Base-by-base conservation (phyloP, 2,888 invertebrate species). In the Limnephilus lunatus region DNA sequence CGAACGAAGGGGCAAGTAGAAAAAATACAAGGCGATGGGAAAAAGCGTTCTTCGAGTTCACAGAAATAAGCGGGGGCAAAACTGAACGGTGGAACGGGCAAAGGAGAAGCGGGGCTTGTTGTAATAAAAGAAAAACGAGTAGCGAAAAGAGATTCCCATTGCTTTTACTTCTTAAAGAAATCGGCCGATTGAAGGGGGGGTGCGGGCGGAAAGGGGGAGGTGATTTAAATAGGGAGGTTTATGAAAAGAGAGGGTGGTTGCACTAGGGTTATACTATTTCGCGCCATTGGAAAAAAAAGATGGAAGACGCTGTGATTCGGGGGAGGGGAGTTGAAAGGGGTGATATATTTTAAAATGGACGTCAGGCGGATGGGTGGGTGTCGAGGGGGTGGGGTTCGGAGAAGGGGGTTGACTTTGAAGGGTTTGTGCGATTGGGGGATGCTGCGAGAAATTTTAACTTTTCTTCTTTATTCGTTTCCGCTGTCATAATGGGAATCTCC, bases 1-100 rank as follows among this genome's bases (percentile, higher is more conserved):
- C 93, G 93, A 93, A 93, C 91, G 68, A 86, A 92, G 90, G 92
- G 91, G 92, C 89, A 91, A 91, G 91, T 35, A 39, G 88, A 82
- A 81, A 81, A 89, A 89, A 89, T 48, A 89, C 83, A 90, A 91
- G 88, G 39, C 80, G 88, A 91, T 90, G 90, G 85, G 44, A 68
- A 85, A 83, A 90, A 85, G 83, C 85, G 90, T 82, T 80, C 32
- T 44, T n/a, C 31, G 90, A 90, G 83, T 35, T 90, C 85, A 25
- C 25, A 83, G 86, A 91, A 92, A 68, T 80, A 83, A 85, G 83
- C n/a, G 82, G 91, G 30, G 89, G 90, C 82, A 44, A 91, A 89
- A 91, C 35, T 25, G 88, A 81, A 81, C 88, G 25, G 25, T 80
- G 90, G 85, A 44, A 39, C 15, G 92, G 85, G 90, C 81, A 85